phyloP scores from a whole-genome alignment of 2,888 invertebrate species.

The Euzophera pinguis region DNA sequence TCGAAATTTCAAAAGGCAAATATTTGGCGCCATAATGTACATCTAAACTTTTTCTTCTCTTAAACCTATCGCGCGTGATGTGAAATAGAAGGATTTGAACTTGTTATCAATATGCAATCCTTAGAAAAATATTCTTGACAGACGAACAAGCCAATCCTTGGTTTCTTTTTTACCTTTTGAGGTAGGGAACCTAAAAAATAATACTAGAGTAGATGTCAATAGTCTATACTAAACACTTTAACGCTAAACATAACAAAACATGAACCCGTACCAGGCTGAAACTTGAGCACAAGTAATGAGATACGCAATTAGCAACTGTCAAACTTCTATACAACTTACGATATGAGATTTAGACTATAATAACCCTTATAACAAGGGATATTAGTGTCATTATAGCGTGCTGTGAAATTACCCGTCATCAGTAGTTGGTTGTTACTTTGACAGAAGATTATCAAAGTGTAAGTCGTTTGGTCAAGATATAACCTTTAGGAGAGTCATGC shows the following conservation, averaged over 20 bases:
- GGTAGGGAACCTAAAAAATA: too few relatives aligned
- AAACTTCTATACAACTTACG: slow-evolving; percentile 12
- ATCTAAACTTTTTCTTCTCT: too few relatives aligned
- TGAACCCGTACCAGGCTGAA: slow-evolving; percentile 14
- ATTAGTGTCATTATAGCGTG: background rate
- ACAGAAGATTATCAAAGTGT: slow-evolving; percentile 5
- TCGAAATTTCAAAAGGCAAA: too few relatives aligned
- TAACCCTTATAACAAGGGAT: background rate
- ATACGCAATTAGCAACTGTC: slow-evolving; percentile 19
- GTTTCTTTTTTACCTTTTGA: too few relatives aligned
- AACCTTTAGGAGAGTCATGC: background rate
- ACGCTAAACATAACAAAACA: background rate
- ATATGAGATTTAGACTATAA: background rate
- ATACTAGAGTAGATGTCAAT: too few relatives aligned
- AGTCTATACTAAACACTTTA: background rate
- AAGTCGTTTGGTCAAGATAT: slow-evolving; percentile 5
- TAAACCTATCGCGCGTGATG: too few relatives aligned
- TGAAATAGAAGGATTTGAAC: too few relatives aligned
- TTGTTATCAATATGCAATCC: too few relatives aligned
- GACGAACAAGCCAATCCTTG: too few relatives aligned
- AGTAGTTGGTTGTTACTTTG: background rate
- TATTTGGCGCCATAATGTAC: too few relatives aligned
- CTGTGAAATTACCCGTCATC: background rate
- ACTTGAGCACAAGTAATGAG: slow-evolving; percentile 19
- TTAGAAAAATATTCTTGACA: too few relatives aligned